These are phyloP conservation scores for Cantharis rufa DNA, from an alignment of 2,888 invertebrate species.

Conservation along the genomic window DNA sequence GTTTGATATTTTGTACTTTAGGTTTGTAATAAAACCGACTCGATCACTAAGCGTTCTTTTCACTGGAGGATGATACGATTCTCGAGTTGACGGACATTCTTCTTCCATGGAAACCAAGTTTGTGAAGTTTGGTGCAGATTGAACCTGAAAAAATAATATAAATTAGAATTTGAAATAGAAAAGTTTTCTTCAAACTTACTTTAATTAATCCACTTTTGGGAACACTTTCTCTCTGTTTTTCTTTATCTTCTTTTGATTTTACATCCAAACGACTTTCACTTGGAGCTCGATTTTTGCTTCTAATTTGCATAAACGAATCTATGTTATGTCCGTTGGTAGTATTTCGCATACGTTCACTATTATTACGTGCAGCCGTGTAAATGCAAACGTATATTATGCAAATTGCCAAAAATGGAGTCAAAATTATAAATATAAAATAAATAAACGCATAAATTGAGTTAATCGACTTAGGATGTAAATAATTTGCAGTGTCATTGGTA, in stretches of 20 bases:
- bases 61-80: slow-evolving; percentile 49
- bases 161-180: background rate
- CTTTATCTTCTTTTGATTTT: background rate
- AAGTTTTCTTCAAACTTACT: background rate
- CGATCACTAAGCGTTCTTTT: slow-evolving; percentile 62
- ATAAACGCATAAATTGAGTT: slow-evolving; percentile 56
- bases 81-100: background rate
- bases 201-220: slow-evolving; percentile 42
- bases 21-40: slow-evolving; percentile 70
- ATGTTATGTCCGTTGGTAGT: slow-evolving; percentile 56
- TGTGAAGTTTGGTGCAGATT: slow-evolving; percentile 49
- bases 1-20: slow-evolving; percentile 81
- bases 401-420: slow-evolving; percentile 64
- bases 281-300: slow-evolving; percentile 50
- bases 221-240: slow-evolving; percentile 31
- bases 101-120: slow-evolving; percentile 18
- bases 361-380: slow-evolving; percentile 75
- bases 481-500: slow-evolving; percentile 10
- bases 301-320: slow-evolving; percentile 56
- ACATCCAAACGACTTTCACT: slow-evolving; percentile 50
- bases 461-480: slow-evolving; percentile 43
- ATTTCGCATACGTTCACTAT: slow-evolving; percentile 64
- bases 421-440: slow-evolving; percentile 57
- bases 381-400: slow-evolving; percentile 76
- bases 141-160: slow-evolving; percentile 39